A percentile compares a stretch with the other conserved stretches of the same genome.
phyloP scores from a whole-genome alignment of 2,888 invertebrate species.

The Phaedon cochleariae region DNA sequence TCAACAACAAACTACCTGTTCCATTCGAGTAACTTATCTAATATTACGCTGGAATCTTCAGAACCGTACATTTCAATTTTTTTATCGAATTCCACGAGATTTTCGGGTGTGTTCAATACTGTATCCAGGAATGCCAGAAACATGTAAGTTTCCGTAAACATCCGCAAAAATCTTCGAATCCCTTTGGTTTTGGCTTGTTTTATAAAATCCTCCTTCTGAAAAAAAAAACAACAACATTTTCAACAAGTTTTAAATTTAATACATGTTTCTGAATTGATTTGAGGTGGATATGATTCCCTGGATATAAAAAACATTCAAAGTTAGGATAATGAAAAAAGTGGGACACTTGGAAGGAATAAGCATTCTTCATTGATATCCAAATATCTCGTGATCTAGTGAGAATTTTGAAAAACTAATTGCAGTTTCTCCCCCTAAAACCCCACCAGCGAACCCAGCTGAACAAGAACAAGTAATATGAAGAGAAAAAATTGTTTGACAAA shows the following conservation, averaged over 20 bases:
- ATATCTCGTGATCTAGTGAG: too few species aligned
- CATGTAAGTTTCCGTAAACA: constrained; percentile 90
- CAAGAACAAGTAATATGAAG: too few species aligned
- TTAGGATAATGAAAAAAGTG: too few species aligned
- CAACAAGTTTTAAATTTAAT: not conserved
- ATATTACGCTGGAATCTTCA: constrained; percentile 53
- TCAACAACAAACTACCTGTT: constrained; percentile 34
- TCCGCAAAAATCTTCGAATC: constrained; percentile 79
- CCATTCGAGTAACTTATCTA: constrained; percentile 58
- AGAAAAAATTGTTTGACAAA: too few species aligned
- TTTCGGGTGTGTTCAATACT: constrained; percentile 53
- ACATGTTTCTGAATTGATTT: too few species aligned
- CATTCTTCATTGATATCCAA: too few species aligned
- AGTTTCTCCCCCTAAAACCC: too few species aligned
- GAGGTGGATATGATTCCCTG: too few species aligned
- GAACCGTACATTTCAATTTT: constrained; percentile 58
- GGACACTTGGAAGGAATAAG: too few species aligned
- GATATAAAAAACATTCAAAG: too few species aligned
- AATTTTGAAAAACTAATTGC: too few species aligned
- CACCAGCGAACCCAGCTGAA: too few species aligned
- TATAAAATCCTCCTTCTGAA: constrained; percentile 78
- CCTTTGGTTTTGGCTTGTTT: constrained; percentile 70
- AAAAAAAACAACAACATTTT: constrained; percentile 46
- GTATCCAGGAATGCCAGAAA: constrained; percentile 77
- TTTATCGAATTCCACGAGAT: constrained; percentile 56